phyloP scores from a whole-genome alignment of 2,888 invertebrate species.

The Chymomyza procnemis region DNA sequence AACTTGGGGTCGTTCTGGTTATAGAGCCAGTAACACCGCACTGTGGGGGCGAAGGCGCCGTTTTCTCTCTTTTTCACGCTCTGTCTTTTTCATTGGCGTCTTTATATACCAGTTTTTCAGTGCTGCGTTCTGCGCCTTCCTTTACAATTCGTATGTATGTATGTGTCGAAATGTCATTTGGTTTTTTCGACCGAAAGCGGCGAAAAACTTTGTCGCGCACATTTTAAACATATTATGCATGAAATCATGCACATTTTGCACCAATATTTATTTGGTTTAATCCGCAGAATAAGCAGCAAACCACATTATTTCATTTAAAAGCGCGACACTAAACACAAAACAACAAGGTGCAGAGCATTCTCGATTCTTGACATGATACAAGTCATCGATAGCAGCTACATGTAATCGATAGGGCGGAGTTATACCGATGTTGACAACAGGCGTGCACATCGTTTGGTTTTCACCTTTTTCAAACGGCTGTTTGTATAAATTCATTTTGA shows the following conservation, averaged over 20 bases:
- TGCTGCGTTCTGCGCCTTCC: conserved; percentile 43
- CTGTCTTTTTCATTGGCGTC: conserved; percentile 67
- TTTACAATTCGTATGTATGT: conserved; percentile 48
- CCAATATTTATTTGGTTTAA: not conserved
- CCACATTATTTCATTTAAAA: not conserved
- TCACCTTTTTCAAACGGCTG: not conserved
- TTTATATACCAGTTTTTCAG: conserved; percentile 72
- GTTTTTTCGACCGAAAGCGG: not conserved
- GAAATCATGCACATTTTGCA: not conserved
- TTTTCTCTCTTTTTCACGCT: conserved; percentile 34
- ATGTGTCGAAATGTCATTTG: conserved; percentile 68
- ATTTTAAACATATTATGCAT: not conserved
- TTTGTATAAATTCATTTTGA: not conserved
- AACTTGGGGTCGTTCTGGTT: conserved; percentile 10
- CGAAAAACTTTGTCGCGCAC: not conserved
- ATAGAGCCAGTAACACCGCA: not conserved
- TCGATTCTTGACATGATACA: not conserved
- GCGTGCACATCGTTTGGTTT: not conserved
- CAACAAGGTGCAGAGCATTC: not conserved
- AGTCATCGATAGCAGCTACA: not conserved
- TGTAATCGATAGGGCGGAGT: not conserved
- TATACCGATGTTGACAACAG: not conserved
- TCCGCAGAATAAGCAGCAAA: not conserved
- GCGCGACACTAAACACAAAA: not conserved
- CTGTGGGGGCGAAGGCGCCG: conserved; percentile 14